Base-by-base conservation (phyloP, 2,113 vertebrate species). In the Montifringilla adamsi region DNA sequence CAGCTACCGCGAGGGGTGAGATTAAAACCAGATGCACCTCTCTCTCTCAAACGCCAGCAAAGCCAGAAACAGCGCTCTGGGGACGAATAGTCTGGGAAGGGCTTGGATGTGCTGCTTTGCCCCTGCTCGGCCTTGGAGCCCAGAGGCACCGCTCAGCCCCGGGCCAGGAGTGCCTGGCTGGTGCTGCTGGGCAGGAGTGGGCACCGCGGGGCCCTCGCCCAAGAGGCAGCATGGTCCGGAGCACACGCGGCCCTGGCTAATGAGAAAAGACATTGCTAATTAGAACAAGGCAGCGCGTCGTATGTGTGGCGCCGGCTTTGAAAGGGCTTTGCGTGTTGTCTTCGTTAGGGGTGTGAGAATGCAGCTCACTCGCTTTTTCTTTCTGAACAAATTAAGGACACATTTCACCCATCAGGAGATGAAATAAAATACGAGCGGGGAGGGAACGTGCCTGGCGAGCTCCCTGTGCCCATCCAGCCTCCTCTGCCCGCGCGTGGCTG, bases 1-100 rank as follows among this genome's bases (percentile, higher is more conserved):
- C 95, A 96, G 96, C 96, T 97, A 95, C 96, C 15, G 68, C 74
- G 3, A 96, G 91, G 92, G 93, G 39, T 13, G 13, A 94, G 91
- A 97, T 97, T 95, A 87, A 90, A 97, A 97, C 84, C 97, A 97
- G 95, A 97, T 97, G 96, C 85, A 85, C 91, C 91, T 90, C 83
- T 89, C 79, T 94, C 81, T 93, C 77, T 59, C 82, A 37, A 93
- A 77, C 0, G 24, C 80, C 20, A 9, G 47, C 52, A 10, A 83
- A 82, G 85, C 90, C 91, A 89, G 93, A 56, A 89, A 68, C 84
- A 77, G 77, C 55, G 47, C 93, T 79, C 93, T 70, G 73, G 95
- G 93, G 85, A 90, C 1, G 0, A 56, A 37, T 67, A 14, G 58
- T 89, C 87, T 96, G 91, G 82, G 90, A 69, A 93, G 84, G 73